Base-by-base conservation (phyloP, 2,888 invertebrate genomes). In the Lasioglossum villosulum region DNA sequence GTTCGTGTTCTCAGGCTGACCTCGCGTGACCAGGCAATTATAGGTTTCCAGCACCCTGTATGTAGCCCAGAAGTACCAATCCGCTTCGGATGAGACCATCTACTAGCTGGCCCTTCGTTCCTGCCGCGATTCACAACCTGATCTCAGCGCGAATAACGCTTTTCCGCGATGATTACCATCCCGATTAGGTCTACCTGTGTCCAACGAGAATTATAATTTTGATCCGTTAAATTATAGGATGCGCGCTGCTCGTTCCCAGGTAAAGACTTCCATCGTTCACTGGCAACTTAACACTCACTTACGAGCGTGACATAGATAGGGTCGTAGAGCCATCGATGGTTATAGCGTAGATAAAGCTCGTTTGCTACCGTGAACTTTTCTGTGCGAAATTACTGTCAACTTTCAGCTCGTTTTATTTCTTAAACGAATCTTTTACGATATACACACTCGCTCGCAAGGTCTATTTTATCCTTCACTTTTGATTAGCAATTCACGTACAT, bases 21-120 rank as follows among this genome's bases (percentile, higher is more conserved):
- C 91, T 91, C 87, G 91, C 91, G 91, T 91, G 91, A 90, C 87
- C 86, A 81, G 80, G 79, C 90, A 91, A 91, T 91, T 88, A 90
- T 86, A 82, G 90, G 90, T 88, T 90, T 87, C 85, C 82, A 86
- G 82, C 82, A 78, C 80, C 83, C 70, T 82, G 84, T 84, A 87
- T 76, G 78, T 77, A 85, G 83, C 42, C 75, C 79, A 86, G 84
- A 90, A 91, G 88, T 88, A 89, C 80, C 89, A 84, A 90, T 90
- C 84, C 78, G 68, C 80, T 86, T 86, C 83, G 86, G 87, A 91
- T 73, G 89, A 84, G 88, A 85, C 81, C 80, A 76, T 80, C 84
- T 73, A 59, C 84, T 75, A 52, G 73, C 52, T 63, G 80, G 66
- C 76, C 73, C 68, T 81, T 71, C 80, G 83, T 75, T 83, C 77